phyloP scores from a whole-genome alignment of 2,888 invertebrate species.

The Sminthurinus aureus region DNA sequence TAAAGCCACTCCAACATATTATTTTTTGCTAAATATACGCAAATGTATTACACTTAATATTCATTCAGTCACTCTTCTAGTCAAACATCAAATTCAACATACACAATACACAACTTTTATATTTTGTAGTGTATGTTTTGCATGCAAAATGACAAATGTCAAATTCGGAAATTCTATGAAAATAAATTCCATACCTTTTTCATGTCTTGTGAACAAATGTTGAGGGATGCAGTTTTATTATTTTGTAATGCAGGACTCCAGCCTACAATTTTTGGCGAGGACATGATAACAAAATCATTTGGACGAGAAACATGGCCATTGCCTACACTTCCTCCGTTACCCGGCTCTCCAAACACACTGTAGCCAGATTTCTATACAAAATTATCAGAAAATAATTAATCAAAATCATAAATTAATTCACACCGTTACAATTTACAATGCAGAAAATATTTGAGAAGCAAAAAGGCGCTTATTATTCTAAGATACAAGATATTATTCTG shows the following conservation, averaged over 20 bases:
- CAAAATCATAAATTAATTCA: no score
- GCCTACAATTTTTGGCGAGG: constrained; percentile 56
- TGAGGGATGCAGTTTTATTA: constrained; percentile 59
- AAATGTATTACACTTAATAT: background rate
- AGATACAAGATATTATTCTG: no score
- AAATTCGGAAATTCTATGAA: no score
- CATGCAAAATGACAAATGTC: no score
- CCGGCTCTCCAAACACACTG: constrained; percentile 51
- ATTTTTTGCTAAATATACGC: background rate
- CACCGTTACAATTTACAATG: no score
- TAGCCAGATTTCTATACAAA: constrained; percentile 56
- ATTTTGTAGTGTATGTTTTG: no score
- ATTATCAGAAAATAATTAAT: constrained; percentile 7
- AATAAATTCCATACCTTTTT: constrained; percentile 52
- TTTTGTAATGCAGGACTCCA: constrained; percentile 52
- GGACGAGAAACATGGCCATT: constrained; percentile 48
- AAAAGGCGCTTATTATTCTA: no score
- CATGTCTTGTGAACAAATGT: constrained; percentile 56
- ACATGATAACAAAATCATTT: constrained; percentile 52
- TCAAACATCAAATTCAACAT: background rate
- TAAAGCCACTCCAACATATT: background rate
- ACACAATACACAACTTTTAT: background rate
- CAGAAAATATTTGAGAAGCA: no score
- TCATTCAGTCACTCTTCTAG: background rate
- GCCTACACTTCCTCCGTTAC: constrained; percentile 20